Evolutionary conservation across 2,888 invertebrate genomes (phyloP).

Genomic region (Bembecia ichneumoniformis): DNA sequence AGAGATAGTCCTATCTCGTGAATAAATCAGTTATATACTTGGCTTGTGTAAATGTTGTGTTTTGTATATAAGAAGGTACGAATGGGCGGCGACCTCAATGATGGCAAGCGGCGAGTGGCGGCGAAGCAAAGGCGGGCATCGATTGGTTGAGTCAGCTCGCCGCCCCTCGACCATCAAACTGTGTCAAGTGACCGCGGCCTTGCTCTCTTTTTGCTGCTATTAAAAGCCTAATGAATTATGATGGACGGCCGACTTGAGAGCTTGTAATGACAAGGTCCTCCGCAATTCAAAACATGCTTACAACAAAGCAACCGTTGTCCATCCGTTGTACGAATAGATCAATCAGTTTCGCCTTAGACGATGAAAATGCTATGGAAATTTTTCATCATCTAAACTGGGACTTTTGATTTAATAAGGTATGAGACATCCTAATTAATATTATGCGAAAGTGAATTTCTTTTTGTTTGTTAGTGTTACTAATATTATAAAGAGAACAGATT

Average conservation of each 20-base stretch:
- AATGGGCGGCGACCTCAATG: constrained; percentile 43
- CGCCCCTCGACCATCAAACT: constrained; percentile 53
- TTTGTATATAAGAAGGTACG: constrained; percentile 15
- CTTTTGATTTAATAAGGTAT: too few species aligned
- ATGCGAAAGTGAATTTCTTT: too few species aligned
- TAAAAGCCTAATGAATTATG: constrained; percentile 67
- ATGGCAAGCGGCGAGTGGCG: constrained; percentile 11
- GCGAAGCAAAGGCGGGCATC: constrained; percentile 44
- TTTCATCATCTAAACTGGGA: too few species aligned
- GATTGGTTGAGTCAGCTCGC: constrained; percentile 63
- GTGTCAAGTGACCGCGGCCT: constrained; percentile 65
- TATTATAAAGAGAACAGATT: too few species aligned
- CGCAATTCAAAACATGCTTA: constrained; percentile 20
- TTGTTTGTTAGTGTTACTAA: too few species aligned
- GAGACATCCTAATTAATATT: too few species aligned
- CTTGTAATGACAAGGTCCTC: constrained; percentile 15
- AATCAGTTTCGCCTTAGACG: constrained; percentile 4
- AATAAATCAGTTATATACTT: neutral
- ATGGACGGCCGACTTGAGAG: constrained; percentile 44
- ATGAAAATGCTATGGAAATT: too few species aligned
- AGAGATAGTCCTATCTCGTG: neutral
- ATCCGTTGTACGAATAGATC: constrained; percentile 1
- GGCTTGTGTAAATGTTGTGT: neutral
- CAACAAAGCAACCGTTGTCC: neutral
- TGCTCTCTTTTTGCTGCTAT: constrained; percentile 63